Percentiles rank a stretch among this genome's conserved stretches.
Evolutionary conservation across 2,888 invertebrate species (phyloP).

Genomic region (Orthosia gothica): DNA sequence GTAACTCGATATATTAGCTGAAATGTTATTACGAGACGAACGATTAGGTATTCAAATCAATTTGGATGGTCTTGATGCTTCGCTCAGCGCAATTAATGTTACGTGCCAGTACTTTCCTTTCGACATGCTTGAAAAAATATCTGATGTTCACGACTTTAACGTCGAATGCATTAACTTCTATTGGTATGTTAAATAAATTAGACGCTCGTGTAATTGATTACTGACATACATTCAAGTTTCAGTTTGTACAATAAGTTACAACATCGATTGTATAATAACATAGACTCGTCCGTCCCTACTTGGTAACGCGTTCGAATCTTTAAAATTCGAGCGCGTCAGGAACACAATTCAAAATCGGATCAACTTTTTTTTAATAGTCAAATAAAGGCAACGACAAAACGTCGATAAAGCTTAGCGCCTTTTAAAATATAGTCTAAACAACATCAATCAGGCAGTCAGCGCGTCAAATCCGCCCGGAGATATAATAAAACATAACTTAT

Average conservation of each 20-base stretch:
- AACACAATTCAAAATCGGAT: slow-evolving; percentile 3
- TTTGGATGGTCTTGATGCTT: slow-evolving; percentile 83
- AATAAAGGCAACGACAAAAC: slow-evolving; percentile 68
- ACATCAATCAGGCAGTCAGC: slow-evolving; percentile 86
- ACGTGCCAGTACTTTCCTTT: slow-evolving; percentile 83
- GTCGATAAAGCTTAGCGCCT: slow-evolving; percentile 74
- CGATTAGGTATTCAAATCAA: slow-evolving; percentile 87
- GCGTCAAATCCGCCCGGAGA: slow-evolving; percentile 88
- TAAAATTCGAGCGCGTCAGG: not conserved
- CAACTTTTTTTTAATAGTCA: slow-evolving; percentile 42
- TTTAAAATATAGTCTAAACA: slow-evolving; percentile 74
- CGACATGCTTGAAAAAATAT: slow-evolving; percentile 75
- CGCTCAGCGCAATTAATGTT: slow-evolving; percentile 85
- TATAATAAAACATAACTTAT: slow-evolving; percentile 87
- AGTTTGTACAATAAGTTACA: slow-evolving; percentile 54
- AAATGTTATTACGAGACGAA: slow-evolving; percentile 82
- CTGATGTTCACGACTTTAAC: slow-evolving; percentile 86
- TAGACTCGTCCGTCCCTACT: not conserved
- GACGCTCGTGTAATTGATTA: slow-evolving; percentile 81
- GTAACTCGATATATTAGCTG: slow-evolving; percentile 83
- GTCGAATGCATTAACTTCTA: slow-evolving; percentile 84
- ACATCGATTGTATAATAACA: slow-evolving; percentile 35
- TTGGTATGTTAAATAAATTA: slow-evolving; percentile 84
- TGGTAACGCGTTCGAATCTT: slow-evolving; percentile 11
- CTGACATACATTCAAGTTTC: slow-evolving; percentile 70